phyloP scores from a whole-genome alignment of 1,140 invertebrate species.

The Hyposmocoma kahamanoa region DNA sequence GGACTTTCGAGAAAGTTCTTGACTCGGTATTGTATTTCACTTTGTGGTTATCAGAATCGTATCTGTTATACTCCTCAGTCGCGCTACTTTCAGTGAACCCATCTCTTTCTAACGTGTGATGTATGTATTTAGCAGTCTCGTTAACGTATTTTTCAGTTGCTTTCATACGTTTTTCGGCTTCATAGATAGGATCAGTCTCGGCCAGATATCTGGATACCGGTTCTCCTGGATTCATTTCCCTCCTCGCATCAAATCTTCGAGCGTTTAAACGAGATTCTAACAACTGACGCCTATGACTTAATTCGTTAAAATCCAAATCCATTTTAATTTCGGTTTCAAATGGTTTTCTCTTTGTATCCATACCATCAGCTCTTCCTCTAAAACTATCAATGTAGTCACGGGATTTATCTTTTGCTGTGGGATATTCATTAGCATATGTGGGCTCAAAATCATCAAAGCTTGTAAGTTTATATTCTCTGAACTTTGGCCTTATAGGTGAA shows the following conservation, averaged over 20 bases:
- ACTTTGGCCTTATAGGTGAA: constrained; percentile 62
- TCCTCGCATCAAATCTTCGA: constrained; percentile 69
- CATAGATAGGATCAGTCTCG: constrained; percentile 66
- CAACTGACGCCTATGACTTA: constrained; percentile 82
- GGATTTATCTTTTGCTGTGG: constrained; percentile 33
- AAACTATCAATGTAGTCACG: constrained; percentile 69
- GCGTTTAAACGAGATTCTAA: constrained; percentile 82
- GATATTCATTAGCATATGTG: constrained; percentile 62
- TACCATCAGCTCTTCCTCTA: constrained; percentile 79
- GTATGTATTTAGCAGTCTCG: constrained; percentile 72
- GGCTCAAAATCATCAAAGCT: constrained; percentile 68
- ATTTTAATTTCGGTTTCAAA: constrained; percentile 64
- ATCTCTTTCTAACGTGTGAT: constrained; percentile 58
- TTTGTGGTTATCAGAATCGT: constrained; percentile 50
- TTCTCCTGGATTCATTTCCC: constrained; percentile 53
- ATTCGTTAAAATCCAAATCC: constrained; percentile 71
- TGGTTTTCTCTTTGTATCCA: constrained; percentile 76
- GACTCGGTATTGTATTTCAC: constrained; percentile 57
- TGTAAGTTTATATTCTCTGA: constrained; percentile 61
- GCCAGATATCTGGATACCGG: constrained; percentile 55
- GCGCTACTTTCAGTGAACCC: constrained; percentile 52
- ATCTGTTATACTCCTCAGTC: constrained; percentile 57
- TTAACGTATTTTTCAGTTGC: constrained; percentile 72
- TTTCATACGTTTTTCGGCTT: constrained; percentile 70
- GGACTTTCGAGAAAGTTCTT: constrained; percentile 49